Evolutionary conservation across 2,888 invertebrate species (phyloP).

Genomic region (Melipona bicolor): DNA sequence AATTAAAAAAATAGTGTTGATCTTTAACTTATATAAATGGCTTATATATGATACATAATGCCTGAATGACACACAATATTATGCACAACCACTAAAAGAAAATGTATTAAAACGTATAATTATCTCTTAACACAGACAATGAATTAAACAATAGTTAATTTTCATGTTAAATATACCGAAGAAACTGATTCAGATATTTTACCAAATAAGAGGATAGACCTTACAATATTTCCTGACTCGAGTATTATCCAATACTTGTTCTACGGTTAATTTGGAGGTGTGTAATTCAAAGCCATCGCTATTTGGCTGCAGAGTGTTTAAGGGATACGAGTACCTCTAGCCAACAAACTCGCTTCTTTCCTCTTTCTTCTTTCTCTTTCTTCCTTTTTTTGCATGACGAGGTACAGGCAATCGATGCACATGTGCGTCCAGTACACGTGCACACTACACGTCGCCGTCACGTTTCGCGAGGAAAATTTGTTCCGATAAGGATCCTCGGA

Average conservation of each 20-base stretch:
- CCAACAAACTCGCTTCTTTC: conserved; percentile 43
- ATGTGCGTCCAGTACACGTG: conserved; percentile 39
- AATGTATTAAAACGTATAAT: too few species aligned
- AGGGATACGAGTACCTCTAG: conserved; percentile 25
- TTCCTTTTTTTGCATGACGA: conserved; percentile 27
- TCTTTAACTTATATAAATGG: too few species aligned
- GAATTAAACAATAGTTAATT: background rate
- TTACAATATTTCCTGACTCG: background rate
- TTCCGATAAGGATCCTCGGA: conserved; percentile 14
- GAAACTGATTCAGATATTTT: background rate
- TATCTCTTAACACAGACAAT: too few species aligned
- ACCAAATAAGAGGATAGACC: background rate
- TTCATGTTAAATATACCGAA: background rate
- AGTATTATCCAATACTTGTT: too few species aligned
- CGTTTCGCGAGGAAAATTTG: conserved; percentile 18
- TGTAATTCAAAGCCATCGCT: conserved; percentile 17
- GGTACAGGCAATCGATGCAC: conserved; percentile 50
- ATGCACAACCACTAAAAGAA: too few species aligned
- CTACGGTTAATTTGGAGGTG: background rate
- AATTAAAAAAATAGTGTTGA: too few species aligned
- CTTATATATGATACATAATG: too few species aligned
- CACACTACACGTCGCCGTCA: conserved; percentile 14
- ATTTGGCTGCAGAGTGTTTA: background rate
- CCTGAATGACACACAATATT: too few species aligned
- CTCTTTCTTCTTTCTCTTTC: conserved; percentile 37